A percentile compares a stretch with the other conserved stretches of the same genome.
These are phyloP conservation scores for Gymnothorax reevesii DNA, from an alignment of 2,797 vertebrate genomes.

Conservation along the genomic window DNA sequence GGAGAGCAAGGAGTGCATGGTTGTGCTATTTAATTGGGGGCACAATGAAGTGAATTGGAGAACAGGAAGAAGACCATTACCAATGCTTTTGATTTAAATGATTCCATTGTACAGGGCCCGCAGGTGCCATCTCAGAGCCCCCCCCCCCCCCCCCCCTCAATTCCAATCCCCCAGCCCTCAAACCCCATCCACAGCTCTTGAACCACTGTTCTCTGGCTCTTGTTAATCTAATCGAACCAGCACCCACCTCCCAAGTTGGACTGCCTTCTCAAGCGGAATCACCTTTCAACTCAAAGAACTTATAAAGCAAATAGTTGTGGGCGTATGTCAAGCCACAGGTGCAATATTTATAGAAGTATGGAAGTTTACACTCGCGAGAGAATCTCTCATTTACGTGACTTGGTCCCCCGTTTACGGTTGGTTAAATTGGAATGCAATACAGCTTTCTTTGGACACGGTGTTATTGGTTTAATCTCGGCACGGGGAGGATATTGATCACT, in stretches of 20 bases:
- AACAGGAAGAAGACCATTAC: neutral
- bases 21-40: neutral
- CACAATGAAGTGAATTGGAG: neutral
- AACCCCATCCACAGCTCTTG: neutral
- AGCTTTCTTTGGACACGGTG: slow-evolving; percentile 32
- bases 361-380: slow-evolving; percentile 54
- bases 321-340: slow-evolving; percentile 55
- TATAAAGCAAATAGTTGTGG: neutral
- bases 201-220: neutral
- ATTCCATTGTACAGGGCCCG: neutral
- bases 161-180: neutral
- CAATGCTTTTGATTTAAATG: neutral
- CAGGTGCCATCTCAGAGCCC: neutral
- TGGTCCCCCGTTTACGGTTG: slow-evolving; percentile 38
- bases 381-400: slow-evolving; percentile 43
- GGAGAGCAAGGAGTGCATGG: neutral
- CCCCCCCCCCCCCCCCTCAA: neutral
- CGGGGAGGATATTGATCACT: slow-evolving; percentile 43
- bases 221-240: neutral
- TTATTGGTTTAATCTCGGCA: slow-evolving; percentile 26
- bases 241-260: neutral
- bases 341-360: slow-evolving; percentile 58
- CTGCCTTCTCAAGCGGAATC: neutral
- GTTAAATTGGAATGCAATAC: slow-evolving; percentile 36
- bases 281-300: neutral